Evolutionary conservation across 2,888 invertebrate species (phyloP).

Genomic region (Peribatodes rhomboidaria): DNA sequence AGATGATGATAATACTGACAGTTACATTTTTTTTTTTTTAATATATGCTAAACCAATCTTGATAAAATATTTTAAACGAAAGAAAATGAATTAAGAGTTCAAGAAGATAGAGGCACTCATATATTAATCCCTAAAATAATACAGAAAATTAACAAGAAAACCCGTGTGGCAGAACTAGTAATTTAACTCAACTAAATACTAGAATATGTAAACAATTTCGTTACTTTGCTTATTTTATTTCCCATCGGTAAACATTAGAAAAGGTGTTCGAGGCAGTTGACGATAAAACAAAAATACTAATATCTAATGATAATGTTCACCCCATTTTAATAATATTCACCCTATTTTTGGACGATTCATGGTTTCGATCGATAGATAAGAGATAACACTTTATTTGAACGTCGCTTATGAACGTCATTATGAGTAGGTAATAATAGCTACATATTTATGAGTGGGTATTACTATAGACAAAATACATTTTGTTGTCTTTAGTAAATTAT

Average conservation of each 20-base stretch:
- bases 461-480: too few species aligned
- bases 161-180: too few species aligned
- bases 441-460: too few species aligned
- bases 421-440: too few species aligned
- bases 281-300: conserved; percentile 52
- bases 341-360: conserved; percentile 35
- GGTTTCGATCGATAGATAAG: conserved; percentile 52
- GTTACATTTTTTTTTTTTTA: too few species aligned
- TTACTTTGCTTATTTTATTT: conserved; percentile 18
- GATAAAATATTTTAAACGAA: background rate
- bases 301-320: conserved; percentile 46
- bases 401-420: background rate
- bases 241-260: conserved; percentile 35
- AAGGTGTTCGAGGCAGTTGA: conserved; percentile 41
- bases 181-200: too few species aligned
- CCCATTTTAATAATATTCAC: conserved; percentile 50
- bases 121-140: too few species aligned
- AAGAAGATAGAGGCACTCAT: background rate
- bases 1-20: too few species aligned
- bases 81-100: background rate
- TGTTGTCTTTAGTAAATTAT: too few species aligned
- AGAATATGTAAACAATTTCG: too few species aligned
- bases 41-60: background rate
- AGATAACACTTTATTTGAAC: conserved; percentile 43
- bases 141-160: too few species aligned